These are phyloP conservation scores for Nomada fabriciana DNA, from an alignment of 2,888 invertebrate genomes.

Conservation along the genomic window DNA sequence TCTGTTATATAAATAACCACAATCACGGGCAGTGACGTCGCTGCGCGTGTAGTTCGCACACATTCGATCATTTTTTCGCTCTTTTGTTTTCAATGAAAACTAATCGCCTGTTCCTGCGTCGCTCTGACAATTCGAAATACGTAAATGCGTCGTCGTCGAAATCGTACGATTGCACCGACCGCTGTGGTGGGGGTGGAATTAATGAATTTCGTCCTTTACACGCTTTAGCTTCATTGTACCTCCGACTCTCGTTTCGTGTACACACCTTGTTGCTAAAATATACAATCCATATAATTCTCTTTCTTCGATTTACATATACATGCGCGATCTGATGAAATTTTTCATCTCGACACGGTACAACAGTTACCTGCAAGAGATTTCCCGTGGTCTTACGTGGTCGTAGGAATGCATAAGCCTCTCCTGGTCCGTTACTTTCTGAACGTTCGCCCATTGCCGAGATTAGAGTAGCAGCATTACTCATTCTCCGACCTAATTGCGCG, in stretches of 20 bases:
- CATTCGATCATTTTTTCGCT: slow-evolving; percentile 69
- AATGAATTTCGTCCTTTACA: slow-evolving; percentile 53
- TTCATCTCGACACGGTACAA: slow-evolving; percentile 10
- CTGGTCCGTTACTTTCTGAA: slow-evolving; percentile 44
- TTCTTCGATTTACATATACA: not conserved
- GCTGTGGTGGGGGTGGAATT: slow-evolving; percentile 12
- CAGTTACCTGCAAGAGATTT: slow-evolving; percentile 30
- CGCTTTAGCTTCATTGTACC: no score
- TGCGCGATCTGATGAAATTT: slow-evolving; percentile 6
- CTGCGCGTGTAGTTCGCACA: slow-evolving; percentile 56
- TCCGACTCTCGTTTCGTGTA: not conserved
- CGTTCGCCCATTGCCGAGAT: slow-evolving; percentile 57
- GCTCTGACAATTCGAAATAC: slow-evolving; percentile 53
- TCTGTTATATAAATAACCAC: slow-evolving; percentile 71
- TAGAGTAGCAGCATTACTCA: slow-evolving; percentile 61
- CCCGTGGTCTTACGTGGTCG: slow-evolving; percentile 35
- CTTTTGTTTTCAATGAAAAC: slow-evolving; percentile 70
- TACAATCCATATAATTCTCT: not conserved
- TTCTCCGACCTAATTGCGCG: slow-evolving; percentile 57
- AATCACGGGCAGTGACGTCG: slow-evolving; percentile 68
- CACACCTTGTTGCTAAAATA: no score
- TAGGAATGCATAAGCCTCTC: slow-evolving; percentile 22
- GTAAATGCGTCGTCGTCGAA: no score
- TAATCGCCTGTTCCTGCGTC: slow-evolving; percentile 64
- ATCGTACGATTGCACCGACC: slow-evolving; percentile 10